Conservation (phyloP, 2,888 invertebrate genomes). For the Acanthacorydalis orientalis region DNA sequence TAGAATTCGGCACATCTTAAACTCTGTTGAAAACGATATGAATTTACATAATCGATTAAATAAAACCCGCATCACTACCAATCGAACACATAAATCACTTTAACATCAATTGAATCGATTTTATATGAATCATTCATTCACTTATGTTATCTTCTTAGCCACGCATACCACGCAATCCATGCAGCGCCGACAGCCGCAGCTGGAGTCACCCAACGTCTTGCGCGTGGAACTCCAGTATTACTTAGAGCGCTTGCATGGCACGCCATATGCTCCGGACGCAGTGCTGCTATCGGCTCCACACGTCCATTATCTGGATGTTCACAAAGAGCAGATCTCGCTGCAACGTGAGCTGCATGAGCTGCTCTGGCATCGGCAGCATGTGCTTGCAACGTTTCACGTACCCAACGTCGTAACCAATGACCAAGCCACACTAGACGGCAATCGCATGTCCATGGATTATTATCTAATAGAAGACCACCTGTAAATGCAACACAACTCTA, state of each 20-base stretch:
- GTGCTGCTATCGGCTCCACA: constrained; percentile 49
- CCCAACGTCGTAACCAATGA: constrained; percentile 77
- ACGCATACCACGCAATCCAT: no score
- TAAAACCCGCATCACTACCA: no score
- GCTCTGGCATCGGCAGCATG: constrained; percentile 37
- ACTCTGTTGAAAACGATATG: no score
- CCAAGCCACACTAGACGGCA: constrained; percentile 83
- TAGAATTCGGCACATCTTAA: no score
- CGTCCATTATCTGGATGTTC: constrained; percentile 31
- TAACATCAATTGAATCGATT: no score
- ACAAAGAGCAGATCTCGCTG: constrained; percentile 52
- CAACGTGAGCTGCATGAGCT: constrained; percentile 26
- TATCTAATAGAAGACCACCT: constrained; percentile 70
- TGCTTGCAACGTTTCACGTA: constrained; percentile 66
- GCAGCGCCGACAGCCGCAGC: no score
- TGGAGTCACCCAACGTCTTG: neutral
- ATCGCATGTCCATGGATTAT: constrained; percentile 74
- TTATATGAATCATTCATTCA: no score
- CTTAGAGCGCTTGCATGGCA: constrained; percentile 79
- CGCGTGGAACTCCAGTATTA: neutral
- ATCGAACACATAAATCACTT: no score
- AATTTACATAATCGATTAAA: no score
- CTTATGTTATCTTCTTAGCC: no score
- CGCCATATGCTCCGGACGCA: constrained; percentile 62
- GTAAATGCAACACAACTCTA: constrained; percentile 12